These are phyloP conservation scores for Conchocele bisecta DNA, from an alignment of 2,888 invertebrate genomes.

Conservation along the genomic window DNA sequence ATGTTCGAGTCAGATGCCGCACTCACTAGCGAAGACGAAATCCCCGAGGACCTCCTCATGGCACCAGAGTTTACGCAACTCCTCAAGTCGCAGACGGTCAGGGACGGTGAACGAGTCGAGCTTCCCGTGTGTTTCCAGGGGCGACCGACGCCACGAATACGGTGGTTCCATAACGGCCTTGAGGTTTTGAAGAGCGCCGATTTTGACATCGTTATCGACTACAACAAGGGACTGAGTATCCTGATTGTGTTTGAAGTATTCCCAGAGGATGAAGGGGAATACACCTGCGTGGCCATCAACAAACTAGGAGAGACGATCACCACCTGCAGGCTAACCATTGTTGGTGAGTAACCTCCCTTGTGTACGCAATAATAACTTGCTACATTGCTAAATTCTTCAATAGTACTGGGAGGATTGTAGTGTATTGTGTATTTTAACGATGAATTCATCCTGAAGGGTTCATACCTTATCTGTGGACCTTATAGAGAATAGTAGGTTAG, in stretches of 20 bases:
- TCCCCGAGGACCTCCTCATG: conserved; percentile 83
- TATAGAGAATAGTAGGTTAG: too few relatives aligned
- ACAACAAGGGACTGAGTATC: conserved; percentile 92
- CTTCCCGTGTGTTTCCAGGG: conserved; percentile 76
- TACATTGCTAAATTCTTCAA: too few relatives aligned
- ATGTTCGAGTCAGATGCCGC: conserved; percentile 61
- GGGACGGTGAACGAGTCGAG: conserved; percentile 92
- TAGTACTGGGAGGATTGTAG: too few relatives aligned
- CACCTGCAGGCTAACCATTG: conserved; percentile 86
- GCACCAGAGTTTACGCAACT: conserved; percentile 91
- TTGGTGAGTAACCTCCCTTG: conserved; percentile 75
- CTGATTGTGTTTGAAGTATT: conserved; percentile 97
- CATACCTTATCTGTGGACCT: too few relatives aligned
- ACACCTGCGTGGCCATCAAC: conserved; percentile 92
- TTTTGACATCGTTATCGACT: conserved; percentile 82
- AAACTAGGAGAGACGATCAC: conserved; percentile 97
- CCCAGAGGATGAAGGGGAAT: conserved; percentile 99
- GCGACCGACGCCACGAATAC: conserved; percentile 76
- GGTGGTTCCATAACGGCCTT: conserved; percentile 83
- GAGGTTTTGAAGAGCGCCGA: conserved; percentile 81
- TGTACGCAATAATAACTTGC: not conserved
- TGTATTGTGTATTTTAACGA: too few relatives aligned
- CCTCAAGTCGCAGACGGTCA: conserved; percentile 89
- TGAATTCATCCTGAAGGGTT: too few relatives aligned
- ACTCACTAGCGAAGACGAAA: conserved; percentile 66